These are phyloP conservation scores for Coronaproctus castanopsis DNA, from an alignment of 2,888 invertebrate species.

Conservation along the genomic window DNA sequence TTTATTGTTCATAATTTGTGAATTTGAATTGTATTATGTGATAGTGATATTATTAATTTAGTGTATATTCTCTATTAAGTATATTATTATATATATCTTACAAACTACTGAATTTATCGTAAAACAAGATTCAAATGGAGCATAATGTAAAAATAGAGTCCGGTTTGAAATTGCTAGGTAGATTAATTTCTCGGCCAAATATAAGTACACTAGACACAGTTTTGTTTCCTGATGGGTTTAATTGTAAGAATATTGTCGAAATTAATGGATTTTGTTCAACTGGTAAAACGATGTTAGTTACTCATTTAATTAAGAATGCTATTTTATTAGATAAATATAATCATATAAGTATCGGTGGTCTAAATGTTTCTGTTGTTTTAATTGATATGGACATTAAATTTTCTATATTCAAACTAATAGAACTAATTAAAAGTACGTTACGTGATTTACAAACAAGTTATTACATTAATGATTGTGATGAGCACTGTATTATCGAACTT, in stretches of 20 bases:
- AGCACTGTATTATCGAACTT: neutral
- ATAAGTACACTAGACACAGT: conserved; percentile 30
- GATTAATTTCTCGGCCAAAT: conserved; percentile 30
- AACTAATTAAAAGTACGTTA: conserved; percentile 21
- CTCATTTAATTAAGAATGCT: conserved; percentile 30
- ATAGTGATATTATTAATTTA: too few species aligned
- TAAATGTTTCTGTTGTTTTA: conserved; percentile 28
- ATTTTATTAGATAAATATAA: conserved; percentile 27
- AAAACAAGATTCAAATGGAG: too few species aligned
- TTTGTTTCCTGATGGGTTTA: conserved; percentile 29
- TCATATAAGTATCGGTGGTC: conserved; percentile 26
- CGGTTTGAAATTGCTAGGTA: conserved; percentile 35
- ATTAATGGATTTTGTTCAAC: conserved; percentile 29
- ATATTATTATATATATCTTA: too few species aligned
- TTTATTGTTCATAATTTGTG: too few species aligned
- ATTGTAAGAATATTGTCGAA: conserved; percentile 29
- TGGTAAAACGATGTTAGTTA: conserved; percentile 31
- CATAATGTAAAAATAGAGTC: conserved; percentile 30
- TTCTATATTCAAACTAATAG: conserved; percentile 25
- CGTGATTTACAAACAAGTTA: conserved; percentile 14
- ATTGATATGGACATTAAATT: conserved; percentile 34
- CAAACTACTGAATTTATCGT: too few species aligned
- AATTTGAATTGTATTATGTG: too few species aligned
- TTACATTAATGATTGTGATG: neutral
- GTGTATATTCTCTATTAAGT: too few species aligned